Conservation (phyloP, 23 tunicate genomes). For the Ascidia mentula region DNA sequence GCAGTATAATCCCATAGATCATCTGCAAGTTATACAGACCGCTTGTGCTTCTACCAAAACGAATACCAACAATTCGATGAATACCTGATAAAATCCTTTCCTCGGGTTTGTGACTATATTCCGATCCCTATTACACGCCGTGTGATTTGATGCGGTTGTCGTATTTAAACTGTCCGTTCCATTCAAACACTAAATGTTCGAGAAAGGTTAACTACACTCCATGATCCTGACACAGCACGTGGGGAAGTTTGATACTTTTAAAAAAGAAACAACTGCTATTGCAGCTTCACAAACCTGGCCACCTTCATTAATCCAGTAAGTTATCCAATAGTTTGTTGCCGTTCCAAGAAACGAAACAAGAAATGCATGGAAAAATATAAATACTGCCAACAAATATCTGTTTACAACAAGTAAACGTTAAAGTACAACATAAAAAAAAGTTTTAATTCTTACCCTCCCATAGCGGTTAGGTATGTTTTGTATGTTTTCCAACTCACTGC, state of each 20-base stretch:
- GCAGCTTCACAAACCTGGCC: background rate
- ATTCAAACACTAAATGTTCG: no score
- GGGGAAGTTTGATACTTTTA: background rate
- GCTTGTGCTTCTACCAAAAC: background rate
- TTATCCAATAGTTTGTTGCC: background rate
- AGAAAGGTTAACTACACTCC: no score
- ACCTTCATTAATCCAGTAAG: background rate
- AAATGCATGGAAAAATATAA: background rate
- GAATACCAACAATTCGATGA: background rate
- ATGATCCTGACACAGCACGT: no score
- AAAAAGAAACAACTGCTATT: background rate
- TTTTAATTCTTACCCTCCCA: conserved; percentile 41
- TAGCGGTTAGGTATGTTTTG: conserved; percentile 25
- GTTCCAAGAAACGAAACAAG: background rate
- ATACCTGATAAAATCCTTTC: conserved; percentile 16
- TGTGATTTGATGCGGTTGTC: background rate
- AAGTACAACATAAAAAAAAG: no score
- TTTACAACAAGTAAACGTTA: background rate
- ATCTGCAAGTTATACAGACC: background rate
- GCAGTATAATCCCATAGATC: conserved; percentile 24
- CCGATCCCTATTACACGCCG: background rate
- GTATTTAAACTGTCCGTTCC: background rate
- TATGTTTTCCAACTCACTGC: conserved; percentile 32
- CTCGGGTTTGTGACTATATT: background rate
- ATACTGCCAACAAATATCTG: background rate